Conservation (phyloP, 2,113 vertebrate species). For the Castor canadensis region DNA sequence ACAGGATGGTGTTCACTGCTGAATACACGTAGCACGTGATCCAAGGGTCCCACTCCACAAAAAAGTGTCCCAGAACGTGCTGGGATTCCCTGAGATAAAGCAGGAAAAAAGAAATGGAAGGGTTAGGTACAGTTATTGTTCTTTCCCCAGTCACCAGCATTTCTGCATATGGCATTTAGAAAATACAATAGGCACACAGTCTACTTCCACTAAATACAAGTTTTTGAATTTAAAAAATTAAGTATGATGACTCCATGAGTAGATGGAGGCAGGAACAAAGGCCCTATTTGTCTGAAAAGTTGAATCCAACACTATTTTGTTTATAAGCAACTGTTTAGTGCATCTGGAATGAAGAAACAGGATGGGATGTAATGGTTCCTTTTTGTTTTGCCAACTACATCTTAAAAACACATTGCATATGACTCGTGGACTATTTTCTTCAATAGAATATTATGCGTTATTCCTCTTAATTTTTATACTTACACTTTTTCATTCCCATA, state of each 20-base stretch:
- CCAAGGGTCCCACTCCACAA: neutral
- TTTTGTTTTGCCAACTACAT: conserved; percentile 26
- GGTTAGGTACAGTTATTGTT: neutral
- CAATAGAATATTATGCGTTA: neutral
- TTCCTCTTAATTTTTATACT: neutral
- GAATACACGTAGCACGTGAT: neutral
- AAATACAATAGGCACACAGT: conserved; percentile 46
- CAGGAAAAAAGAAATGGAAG: neutral
- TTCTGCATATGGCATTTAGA: conserved; percentile 8
- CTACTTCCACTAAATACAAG: conserved; percentile 50
- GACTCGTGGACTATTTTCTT: neutral
- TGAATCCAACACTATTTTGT: conserved; percentile 76
- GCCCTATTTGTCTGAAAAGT: conserved; percentile 73
- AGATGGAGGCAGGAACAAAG: conserved; percentile 79
- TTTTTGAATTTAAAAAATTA: conserved; percentile 31
- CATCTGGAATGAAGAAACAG: conserved; percentile 64
- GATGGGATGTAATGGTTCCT: neutral
- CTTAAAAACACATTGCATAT: neutral
- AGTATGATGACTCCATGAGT: conserved; percentile 55
- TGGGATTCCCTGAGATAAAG: neutral
- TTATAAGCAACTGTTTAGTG: conserved; percentile 64
- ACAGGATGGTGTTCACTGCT: conserved; percentile 13
- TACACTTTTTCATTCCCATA: neutral
- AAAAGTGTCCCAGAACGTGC: neutral
- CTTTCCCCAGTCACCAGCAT: neutral